These are phyloP conservation scores for Meghimatium bilineatum DNA, from an alignment of 2,888 invertebrate species.

Conservation along the genomic window DNA sequence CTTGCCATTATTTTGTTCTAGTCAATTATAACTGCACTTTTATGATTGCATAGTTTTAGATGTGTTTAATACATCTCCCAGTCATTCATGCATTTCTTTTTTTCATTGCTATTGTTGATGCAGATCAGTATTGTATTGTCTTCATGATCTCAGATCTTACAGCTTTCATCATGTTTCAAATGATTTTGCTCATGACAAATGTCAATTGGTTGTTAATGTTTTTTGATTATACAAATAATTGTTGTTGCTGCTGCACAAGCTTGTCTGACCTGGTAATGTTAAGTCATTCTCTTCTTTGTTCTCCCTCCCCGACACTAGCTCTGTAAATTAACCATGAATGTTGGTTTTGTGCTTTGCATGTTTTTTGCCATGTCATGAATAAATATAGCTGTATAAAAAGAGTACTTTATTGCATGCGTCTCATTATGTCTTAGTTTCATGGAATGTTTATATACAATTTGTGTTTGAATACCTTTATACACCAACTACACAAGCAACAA, in stretches of 20 bases:
- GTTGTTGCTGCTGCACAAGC: conserved; percentile 22
- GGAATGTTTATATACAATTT: neutral
- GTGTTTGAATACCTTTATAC: too few relatives aligned
- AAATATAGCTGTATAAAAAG: neutral
- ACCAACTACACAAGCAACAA: too few relatives aligned
- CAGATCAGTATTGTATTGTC: neutral
- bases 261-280: neutral
- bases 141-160: conserved; percentile 7
- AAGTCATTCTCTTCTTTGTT: neutral
- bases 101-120: neutral
- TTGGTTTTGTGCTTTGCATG: conserved; percentile 33
- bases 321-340: conserved; percentile 3
- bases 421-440: neutral
- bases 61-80: neutral
- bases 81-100: neutral
- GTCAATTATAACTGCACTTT: neutral
- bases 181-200: neutral
- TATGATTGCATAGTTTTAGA: neutral
- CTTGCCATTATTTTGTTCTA: neutral
- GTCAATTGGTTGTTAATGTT: neutral
- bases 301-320: neutral
- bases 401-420: neutral
- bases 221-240: neutral
- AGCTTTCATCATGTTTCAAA: neutral
- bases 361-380: neutral